A percentile compares a stretch with the other conserved stretches of the same genome.
phyloP scores from a whole-genome alignment of 92 coral and sea anemone genomes.

The Parazoanthus swiftii region DNA sequence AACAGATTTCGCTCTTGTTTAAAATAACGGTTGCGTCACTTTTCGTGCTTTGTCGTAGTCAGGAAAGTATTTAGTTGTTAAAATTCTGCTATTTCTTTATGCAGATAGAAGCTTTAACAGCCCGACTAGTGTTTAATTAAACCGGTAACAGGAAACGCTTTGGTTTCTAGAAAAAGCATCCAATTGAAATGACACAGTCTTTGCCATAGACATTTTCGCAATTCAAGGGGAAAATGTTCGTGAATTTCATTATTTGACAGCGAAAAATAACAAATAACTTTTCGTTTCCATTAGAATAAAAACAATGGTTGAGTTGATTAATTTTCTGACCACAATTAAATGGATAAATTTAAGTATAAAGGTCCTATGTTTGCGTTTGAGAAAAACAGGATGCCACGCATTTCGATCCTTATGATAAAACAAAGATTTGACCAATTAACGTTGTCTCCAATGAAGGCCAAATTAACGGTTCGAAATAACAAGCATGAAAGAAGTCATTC shows the following conservation, averaged over 20 bases:
- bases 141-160: too few species aligned
- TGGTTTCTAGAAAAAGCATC: too few species aligned
- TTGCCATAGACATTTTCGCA: neutral
- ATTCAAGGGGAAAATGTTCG: neutral
- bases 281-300: neutral
- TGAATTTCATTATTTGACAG: neutral
- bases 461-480: neutral
- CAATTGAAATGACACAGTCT: too few species aligned
- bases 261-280: neutral
- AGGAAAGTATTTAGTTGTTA: too few species aligned
- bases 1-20: too few species aligned
- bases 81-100: too few species aligned
- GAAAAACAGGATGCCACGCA: neutral
- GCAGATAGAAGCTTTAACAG: too few species aligned
- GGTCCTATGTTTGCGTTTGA: neutral
- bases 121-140: too few species aligned
- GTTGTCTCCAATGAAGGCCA: neutral
- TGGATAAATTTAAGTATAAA: neutral
- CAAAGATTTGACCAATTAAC: constrained; percentile 11
- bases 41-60: too few species aligned
- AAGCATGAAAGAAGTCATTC: neutral
- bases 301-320: neutral
- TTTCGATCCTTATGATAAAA: neutral
- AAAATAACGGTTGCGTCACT: too few species aligned
- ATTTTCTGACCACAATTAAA: too few species aligned